A percentile compares a stretch with the other conserved stretches of the same genome.
These are phyloP conservation scores for Phoenicopterus ruber DNA, from an alignment of 2,113 vertebrate genomes.

Conservation along the genomic window DNA sequence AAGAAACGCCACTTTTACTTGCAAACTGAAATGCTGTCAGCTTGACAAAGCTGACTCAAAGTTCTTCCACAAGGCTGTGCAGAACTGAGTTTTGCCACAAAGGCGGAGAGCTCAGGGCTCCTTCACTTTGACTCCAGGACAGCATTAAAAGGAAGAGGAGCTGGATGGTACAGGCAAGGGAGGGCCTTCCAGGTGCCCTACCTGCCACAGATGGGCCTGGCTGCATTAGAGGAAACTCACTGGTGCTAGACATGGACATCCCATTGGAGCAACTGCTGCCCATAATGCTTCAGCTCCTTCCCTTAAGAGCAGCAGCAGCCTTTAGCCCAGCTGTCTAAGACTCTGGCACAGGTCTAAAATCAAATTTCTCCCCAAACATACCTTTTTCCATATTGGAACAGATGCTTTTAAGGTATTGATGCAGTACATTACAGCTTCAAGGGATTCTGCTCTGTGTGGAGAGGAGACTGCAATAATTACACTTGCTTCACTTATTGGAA, in stretches of 20 bases:
- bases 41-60: neutral
- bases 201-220: neutral
- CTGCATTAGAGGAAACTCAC: neutral
- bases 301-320: neutral
- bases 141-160: neutral
- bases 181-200: neutral
- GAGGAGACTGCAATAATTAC: slow-evolving; percentile 89
- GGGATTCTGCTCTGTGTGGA: slow-evolving; percentile 84
- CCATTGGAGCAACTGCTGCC: neutral
- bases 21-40: neutral
- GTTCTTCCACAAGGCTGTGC: neutral
- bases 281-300: neutral
- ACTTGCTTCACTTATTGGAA: slow-evolving; percentile 89
- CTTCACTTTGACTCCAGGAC: neutral
- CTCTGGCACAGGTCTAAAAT: neutral
- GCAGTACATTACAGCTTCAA: slow-evolving; percentile 84
- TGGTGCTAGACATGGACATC: neutral
- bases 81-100: neutral
- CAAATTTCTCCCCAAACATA: neutral
- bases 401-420: slow-evolving; percentile 85
- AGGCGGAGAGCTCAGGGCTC: neutral
- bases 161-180: neutral
- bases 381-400: slow-evolving; percentile 95
- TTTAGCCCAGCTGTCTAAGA: neutral
- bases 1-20: neutral